Evolutionary conservation across 2,113 vertebrate genomes (phyloP), one percentile per base, ranked within the genome.

Genomic region (Centropus unirufus): DNA sequence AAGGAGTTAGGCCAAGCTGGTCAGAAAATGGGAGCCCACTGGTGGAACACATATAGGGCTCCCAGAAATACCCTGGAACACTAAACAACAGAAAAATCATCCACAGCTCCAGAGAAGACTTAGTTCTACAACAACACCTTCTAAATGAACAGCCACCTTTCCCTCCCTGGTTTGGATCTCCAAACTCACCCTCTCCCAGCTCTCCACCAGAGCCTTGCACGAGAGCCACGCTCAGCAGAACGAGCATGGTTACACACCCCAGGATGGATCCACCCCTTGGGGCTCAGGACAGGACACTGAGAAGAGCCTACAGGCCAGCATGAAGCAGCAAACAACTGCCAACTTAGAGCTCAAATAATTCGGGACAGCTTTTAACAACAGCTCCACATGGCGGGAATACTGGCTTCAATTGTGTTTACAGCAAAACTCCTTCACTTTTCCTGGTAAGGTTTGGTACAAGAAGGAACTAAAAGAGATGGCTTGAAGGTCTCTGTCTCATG

Each of bases 331-430:
- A 76, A 30, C 44, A 76, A 23, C 24, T 24, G 16, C 29, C 44
- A 72, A 55, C 27, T 51, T 27, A 16, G 23, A 64, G 36, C 42
- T 83, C n/a, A 44, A 86, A 76, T 19, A 55, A 81, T 57, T 0
- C 30, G n/a, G 9, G 21, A 68, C 36, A 83, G 49, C 72, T 90
- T 83, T 58, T 6, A 69, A 44, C 76, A 78, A 13, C 44, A 29
- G 42, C 14, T 44, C 68, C 64, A 4, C 14, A 3, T 3, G 15
- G 30, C 9, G 13, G 19, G 62, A 86, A 93, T 8, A 42, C 14
- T 62, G 42, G 4, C 46, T 75, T 61, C 0, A 2, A 6, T 34
- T 0, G 0, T 0, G 3, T 63, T 80, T 7, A 67, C 4, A 46
- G 73, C 27, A 68, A 58, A 89, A 69, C 21, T 27, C 7, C 1